Evolutionary conservation across 2,797 vertebrate genomes (phyloP), one percentile per base, ranked within the genome.

Genomic region (Amniataba percoides): DNA sequence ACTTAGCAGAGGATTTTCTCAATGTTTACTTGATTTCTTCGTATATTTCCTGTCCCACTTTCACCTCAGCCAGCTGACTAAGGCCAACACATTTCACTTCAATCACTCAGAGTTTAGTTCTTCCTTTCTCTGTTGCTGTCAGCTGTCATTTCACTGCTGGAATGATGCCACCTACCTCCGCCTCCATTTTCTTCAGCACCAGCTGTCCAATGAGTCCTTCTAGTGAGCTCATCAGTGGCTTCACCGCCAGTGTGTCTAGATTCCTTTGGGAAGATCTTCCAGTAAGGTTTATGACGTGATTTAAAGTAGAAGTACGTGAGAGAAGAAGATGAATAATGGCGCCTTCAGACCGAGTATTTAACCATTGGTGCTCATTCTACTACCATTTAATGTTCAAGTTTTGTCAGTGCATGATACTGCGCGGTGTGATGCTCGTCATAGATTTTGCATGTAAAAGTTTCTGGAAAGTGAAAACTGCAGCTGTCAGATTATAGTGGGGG

Each of bases 401-500:
- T 4, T 0, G n/a, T 27, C 27, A 11, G 0, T 48, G 21, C 2
- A 1, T 66, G 36, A 55, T 39, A 21, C 25, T 46, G 5, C 46
- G 19, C 8, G 25, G 31, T 9, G 31, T 82, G 70, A 80, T 46
- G 52, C 61, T 67, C 57, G 65, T 70, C 42, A 6, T 10, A 3
- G 27, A 9, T 23, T 68, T 40, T 58, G 48, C 62, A 27, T 86
- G 77, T 82, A 64, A 84, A 80, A 49, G 31, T 75, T 49, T 75
- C 49, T 56, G 59, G 42, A 58, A 46, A 78, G 52, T 67, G 13
- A 70, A 68, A 83, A 15, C 39, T 81, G 80, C 84, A 85, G 80
- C 80, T 85, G 80, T 83, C 82, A 66, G 73, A 80, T 45, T 46
- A 72, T 65, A 16, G 75, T 7, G 64, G 52, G 63, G 63, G 71